Conservation (phyloP, 2,797 vertebrate genomes). For the Eulemur rubriventer region DNA sequence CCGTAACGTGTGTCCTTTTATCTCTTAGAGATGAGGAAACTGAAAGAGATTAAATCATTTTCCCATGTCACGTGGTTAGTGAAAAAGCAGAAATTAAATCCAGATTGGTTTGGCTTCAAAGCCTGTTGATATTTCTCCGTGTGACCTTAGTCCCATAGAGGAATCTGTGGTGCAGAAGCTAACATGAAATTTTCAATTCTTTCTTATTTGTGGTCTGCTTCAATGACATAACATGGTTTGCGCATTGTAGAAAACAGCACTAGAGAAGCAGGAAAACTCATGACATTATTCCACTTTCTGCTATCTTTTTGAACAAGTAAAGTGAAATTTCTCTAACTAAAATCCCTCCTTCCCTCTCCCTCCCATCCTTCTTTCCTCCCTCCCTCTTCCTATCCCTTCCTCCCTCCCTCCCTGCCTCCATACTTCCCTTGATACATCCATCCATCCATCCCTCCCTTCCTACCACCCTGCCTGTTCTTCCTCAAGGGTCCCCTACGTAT, state of each 20-base stretch:
- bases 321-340: background rate
- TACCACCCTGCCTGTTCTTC: background rate
- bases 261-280: background rate
- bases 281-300: slow-evolving; percentile 1
- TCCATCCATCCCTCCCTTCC: background rate
- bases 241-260: background rate
- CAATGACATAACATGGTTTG: background rate
- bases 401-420: background rate
- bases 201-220: background rate
- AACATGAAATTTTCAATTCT: background rate
- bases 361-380: background rate
- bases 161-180: background rate
- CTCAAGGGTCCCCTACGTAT: background rate
- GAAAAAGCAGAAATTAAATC: background rate
- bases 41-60: background rate
- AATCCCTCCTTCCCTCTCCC: background rate
- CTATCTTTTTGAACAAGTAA: background rate
- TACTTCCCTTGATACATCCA: background rate
- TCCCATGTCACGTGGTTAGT: background rate
- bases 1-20: background rate
- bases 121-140: background rate
- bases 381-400: background rate
- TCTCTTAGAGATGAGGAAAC: background rate
- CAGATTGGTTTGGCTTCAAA: background rate
- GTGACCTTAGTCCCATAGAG: background rate